Evolutionary conservation across 2,888 invertebrate genomes (phyloP).

Genomic region (Drosophila anomalata): DNA sequence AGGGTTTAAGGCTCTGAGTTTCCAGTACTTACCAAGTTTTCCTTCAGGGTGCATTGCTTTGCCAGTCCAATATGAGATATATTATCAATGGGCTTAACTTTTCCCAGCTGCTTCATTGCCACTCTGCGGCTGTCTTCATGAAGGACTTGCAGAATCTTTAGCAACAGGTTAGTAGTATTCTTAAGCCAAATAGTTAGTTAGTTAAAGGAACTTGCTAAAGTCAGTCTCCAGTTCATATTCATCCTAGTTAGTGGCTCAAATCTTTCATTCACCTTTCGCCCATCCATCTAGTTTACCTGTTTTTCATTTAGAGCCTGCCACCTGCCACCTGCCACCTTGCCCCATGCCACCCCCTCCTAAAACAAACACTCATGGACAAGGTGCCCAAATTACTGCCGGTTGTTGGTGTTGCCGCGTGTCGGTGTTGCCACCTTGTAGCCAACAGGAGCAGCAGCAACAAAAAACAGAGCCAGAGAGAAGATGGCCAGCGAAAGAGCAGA

Average conservation of each 20-base stretch:
- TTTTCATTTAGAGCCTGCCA: conserved; percentile 18
- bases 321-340: background rate
- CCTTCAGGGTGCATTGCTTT: conserved; percentile 36
- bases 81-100: conserved; percentile 61
- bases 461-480: conserved; percentile 17
- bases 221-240: background rate
- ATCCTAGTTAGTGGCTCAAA: background rate
- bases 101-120: conserved; percentile 42
- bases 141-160: background rate
- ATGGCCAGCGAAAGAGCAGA: conserved; percentile 31
- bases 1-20: conserved; percentile 9
- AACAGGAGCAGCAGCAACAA: conserved; percentile 20
- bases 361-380: conserved; percentile 61
- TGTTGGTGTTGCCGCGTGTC: conserved; percentile 57
- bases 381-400: conserved; percentile 75
- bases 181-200: background rate
- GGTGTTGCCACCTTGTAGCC: conserved; percentile 72
- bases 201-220: background rate
- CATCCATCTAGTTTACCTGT: background rate
- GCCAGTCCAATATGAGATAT: conserved; percentile 62
- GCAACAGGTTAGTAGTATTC: conserved; percentile 16
- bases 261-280: conserved; percentile 2
- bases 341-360: conserved; percentile 31
- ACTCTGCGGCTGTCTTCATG: conserved; percentile 1
- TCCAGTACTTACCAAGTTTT: conserved; percentile 39